Base-by-base conservation (phyloP, 2,797 vertebrate genomes). In the Poeciliopsis infans region DNA sequence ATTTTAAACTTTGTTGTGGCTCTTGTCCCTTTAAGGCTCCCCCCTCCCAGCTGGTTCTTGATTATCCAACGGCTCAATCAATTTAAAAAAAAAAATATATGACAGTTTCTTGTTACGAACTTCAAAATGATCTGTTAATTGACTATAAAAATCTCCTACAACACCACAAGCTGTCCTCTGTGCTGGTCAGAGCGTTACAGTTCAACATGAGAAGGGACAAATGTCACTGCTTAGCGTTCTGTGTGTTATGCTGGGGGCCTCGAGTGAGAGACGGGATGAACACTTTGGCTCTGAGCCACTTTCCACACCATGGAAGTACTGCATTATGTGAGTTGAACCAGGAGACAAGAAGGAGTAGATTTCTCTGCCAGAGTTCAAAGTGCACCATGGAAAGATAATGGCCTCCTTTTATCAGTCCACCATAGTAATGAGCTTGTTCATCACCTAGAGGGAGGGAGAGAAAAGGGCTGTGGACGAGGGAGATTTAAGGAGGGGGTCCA, bases 371-470 rank as follows among this genome's bases (percentile, higher is more conserved):
- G 86, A 82, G 92, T 91, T 94, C 91, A 94, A 88, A 93, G 91
- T 89, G 81, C 87, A 13, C 73, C 1, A 41, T 55, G 88, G 75
- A 41, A 80, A 86, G 88, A 93, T 92, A 93, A 94, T 92, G 91
- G 90, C 82, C 87, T 82, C 79, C 83, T 94, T 92, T 91, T 90
- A 94, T 92, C 90, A 89, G 87, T 1, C 6, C 11, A 64, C 81
- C 81, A 71, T 84, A 80, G 88, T 91, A 92, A 94, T 91, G 93
- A 93, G 92, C 89, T 89, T 92, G 89, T 93, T 91, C 90, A 90
- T 93, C 91, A 93, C 86, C 84, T 74, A 47, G 7, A 41, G 81
- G 51, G 81, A 87, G 87, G 78, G 83, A 81, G 76, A 77, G 76
- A 70, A 70, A 28, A 47, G 55, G 47, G 41, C 41, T 68, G n/a